Evolutionary conservation across 92 coral and sea anemone genomes (phyloP).

Genomic region (Montipora capitata): DNA sequence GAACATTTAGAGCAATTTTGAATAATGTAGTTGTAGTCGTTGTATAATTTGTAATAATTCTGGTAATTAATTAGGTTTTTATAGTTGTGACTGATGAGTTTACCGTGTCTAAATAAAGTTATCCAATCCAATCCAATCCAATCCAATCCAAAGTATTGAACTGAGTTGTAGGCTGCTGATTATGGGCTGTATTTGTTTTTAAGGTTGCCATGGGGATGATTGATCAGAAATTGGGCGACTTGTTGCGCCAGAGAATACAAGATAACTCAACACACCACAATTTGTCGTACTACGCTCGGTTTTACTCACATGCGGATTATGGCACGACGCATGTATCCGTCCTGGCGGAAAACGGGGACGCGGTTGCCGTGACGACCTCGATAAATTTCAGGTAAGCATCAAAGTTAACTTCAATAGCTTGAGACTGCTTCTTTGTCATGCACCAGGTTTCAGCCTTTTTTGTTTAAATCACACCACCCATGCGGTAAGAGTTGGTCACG

Average conservation of each 20-base stretch:
- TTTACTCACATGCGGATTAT: constrained; percentile 58
- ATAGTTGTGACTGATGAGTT: too few species aligned
- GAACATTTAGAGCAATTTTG: too few species aligned
- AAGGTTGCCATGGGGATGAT: constrained; percentile 46
- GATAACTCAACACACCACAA: constrained; percentile 70
- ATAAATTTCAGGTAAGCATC: constrained; percentile 76
- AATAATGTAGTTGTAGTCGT: too few species aligned
- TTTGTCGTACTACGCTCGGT: constrained; percentile 74
- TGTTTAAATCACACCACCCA: not conserved
- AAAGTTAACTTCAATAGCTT: not conserved
- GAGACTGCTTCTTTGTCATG: not conserved
- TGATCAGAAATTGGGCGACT: constrained; percentile 57
- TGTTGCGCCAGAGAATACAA: constrained; percentile 76
- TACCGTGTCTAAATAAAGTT: too few species aligned
- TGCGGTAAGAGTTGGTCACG: too few species aligned
- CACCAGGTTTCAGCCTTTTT: too few species aligned
- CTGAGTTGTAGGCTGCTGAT: too few species aligned
- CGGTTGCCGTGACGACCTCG: constrained; percentile 84
- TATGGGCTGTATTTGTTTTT: not conserved
- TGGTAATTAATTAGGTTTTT: too few species aligned
- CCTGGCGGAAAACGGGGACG: constrained; percentile 85
- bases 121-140: too few species aligned
- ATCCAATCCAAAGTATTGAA: too few species aligned
- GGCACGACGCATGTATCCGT: constrained; percentile 91
- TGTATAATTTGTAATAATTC: too few species aligned